Base-by-base conservation (phyloP, 2,888 invertebrate species). In the Pterobdella sp. region DNA sequence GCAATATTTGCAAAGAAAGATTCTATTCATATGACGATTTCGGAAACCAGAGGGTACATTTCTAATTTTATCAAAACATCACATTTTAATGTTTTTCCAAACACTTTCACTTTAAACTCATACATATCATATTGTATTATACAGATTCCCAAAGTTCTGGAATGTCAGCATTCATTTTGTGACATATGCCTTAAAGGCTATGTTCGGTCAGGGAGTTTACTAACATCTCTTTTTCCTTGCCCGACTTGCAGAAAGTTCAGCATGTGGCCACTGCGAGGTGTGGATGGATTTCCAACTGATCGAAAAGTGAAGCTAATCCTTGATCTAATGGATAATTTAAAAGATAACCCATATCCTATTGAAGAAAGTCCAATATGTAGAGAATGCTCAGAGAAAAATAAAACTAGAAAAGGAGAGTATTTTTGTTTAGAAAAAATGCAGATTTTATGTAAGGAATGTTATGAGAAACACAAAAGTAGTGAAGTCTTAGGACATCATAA, bases 161-260 rank as follows among this genome's bases (percentile, higher is more conserved):
- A 56, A n/a, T 56, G 60, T n/a, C 60, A 56, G 26, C 60, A 56
- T 56, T 56, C 60, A 14, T 56, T 56, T 56, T 56, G 60, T 56
- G 60, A 56, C 26, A 7, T 56, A 26, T 56, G 60, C n/a, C n/a
- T 56, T 22, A 56, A 56, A 26, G 60, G 60, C n/a, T 56, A 56
- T 26, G 26, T 56, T 22, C 4, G 60, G 4, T 56, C 60, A 22
- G 60, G 60, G 26, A n/a, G 60, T 56, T 26, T 56, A 22, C 26
- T 56, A n/a, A 56, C 60, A 26, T 56, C 60, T 26, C n/a, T 56
- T 7, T 56, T 56, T 56, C 60, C 60, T 14, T 56, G 60, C 26
- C 60, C 60, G 26, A 56, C 60, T 26, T 56, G 60, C 26, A 22
- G 60, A 7, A 56, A 22, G n/a, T 56, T 26, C 18, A 56, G 26